Percentiles rank a stretch among this genome's conserved stretches.
phyloP scores from a whole-genome alignment of 2,797 vertebrate genomes.

The Tapirus indicus region DNA sequence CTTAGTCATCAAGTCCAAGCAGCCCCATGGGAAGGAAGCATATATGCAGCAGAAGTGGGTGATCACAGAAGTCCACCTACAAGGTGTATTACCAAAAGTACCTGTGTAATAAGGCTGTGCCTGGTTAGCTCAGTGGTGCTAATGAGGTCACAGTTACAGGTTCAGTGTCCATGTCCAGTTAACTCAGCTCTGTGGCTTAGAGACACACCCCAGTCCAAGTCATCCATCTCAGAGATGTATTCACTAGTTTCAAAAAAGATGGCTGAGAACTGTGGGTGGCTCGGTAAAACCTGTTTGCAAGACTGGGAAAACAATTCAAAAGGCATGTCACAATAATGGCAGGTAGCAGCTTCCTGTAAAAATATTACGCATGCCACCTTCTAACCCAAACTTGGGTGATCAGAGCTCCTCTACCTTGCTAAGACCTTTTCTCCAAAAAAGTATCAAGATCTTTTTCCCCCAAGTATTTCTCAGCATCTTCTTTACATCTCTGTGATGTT shows the following conservation, averaged over 20 bases:
- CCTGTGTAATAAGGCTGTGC: background rate
- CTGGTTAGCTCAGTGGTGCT: background rate
- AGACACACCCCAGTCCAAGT: conserved; percentile 53
- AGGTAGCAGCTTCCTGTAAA: background rate
- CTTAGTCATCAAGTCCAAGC: background rate
- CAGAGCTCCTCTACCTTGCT: background rate
- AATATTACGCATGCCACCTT: background rate
- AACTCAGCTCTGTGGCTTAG: background rate
- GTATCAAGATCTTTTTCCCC: background rate
- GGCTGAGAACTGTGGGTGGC: conserved; percentile 61
- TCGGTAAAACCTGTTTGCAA: conserved; percentile 71
- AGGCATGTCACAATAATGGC: background rate
- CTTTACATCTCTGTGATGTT: background rate
- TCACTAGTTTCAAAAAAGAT: conserved; percentile 52
- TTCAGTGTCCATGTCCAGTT: background rate
- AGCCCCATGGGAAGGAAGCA: background rate
- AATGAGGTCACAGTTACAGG: background rate
- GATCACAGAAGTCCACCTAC: background rate
- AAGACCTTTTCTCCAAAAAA: background rate
- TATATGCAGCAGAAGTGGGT: background rate
- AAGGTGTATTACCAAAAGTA: background rate
- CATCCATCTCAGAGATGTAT: background rate
- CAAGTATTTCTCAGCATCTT: conserved; percentile 4
- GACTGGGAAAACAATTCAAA: conserved; percentile 1
- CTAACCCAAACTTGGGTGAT: background rate